Evolutionary conservation across 2,888 invertebrate species (phyloP).

Genomic region (Athalia rosae): DNA sequence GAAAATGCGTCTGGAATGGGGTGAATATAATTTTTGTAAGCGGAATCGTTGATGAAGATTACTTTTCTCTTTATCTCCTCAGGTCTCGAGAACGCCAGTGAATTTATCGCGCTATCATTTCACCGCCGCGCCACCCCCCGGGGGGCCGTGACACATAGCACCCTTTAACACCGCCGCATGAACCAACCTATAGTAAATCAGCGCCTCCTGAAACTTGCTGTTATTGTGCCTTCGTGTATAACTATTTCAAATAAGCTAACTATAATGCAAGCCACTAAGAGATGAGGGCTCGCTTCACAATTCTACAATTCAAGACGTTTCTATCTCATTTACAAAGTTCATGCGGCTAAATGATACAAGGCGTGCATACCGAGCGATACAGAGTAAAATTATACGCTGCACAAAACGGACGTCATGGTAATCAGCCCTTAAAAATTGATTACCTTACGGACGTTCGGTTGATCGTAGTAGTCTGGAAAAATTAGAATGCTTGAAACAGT

Average conservation of each 20-base stretch:
- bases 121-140: not conserved
- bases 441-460: too few relatives aligned
- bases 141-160: slow-evolving; percentile 27
- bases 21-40: not conserved
- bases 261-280: slow-evolving; percentile 1
- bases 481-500: too few relatives aligned
- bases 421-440: too few relatives aligned
- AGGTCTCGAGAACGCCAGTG: slow-evolving; percentile 8
- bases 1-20: too few relatives aligned
- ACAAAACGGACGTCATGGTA: too few relatives aligned
- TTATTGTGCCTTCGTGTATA: not conserved
- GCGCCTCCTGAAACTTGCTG: slow-evolving; percentile 3
- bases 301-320: too few relatives aligned
- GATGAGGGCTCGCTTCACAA: too few relatives aligned
- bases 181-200: slow-evolving; percentile 13
- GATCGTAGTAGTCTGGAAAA: too few relatives aligned
- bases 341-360: too few relatives aligned
- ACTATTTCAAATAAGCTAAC: slow-evolving; percentile 8
- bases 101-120: slow-evolving; percentile 28
- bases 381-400: too few relatives aligned
- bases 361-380: too few relatives aligned
- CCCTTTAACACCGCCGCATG: slow-evolving; percentile 27
- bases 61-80: slow-evolving; percentile 30
- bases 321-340: too few relatives aligned
- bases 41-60: slow-evolving; percentile 14